phyloP scores from a whole-genome alignment of 2,113 vertebrate species.

The Baryphthengus martii region DNA sequence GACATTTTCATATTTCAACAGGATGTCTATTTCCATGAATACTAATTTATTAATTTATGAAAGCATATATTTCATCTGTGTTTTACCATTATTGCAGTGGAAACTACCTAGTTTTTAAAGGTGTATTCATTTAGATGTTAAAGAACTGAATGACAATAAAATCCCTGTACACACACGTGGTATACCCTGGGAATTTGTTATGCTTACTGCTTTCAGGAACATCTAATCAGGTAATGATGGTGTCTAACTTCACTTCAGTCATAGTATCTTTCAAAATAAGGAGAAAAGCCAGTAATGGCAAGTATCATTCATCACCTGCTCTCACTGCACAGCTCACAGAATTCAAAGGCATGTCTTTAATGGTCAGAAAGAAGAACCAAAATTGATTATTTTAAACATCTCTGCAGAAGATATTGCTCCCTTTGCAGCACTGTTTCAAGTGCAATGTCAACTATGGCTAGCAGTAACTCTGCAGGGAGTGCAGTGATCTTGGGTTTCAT shows the following conservation, averaged over 20 bases:
- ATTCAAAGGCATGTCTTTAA: slow-evolving; percentile 24
- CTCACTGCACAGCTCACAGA: background rate
- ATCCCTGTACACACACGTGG: background rate
- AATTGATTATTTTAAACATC: slow-evolving; percentile 64
- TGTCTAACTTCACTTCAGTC: background rate
- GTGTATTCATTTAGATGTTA: background rate
- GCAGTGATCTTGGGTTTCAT: slow-evolving; percentile 31
- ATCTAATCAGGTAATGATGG: background rate
- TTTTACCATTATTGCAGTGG: slow-evolving; percentile 8
- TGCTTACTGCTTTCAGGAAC: background rate
- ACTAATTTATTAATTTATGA: slow-evolving; percentile 3
- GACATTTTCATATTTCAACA: background rate
- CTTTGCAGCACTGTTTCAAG: slow-evolving; percentile 49
- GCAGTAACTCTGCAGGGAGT: slow-evolving; percentile 62
- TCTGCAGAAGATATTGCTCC: slow-evolving; percentile 26
- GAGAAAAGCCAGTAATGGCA: background rate
- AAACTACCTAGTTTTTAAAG: background rate
- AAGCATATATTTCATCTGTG: background rate
- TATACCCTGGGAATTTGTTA: background rate
- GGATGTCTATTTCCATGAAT: background rate
- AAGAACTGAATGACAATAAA: background rate
- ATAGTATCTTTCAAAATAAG: background rate
- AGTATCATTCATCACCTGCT: slow-evolving; percentile 31
- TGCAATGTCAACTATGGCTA: slow-evolving; percentile 42
- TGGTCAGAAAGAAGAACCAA: slow-evolving; percentile 53